Base-by-base conservation (phyloP, 1,140 invertebrate genomes). In the Uloborus diversus region DNA sequence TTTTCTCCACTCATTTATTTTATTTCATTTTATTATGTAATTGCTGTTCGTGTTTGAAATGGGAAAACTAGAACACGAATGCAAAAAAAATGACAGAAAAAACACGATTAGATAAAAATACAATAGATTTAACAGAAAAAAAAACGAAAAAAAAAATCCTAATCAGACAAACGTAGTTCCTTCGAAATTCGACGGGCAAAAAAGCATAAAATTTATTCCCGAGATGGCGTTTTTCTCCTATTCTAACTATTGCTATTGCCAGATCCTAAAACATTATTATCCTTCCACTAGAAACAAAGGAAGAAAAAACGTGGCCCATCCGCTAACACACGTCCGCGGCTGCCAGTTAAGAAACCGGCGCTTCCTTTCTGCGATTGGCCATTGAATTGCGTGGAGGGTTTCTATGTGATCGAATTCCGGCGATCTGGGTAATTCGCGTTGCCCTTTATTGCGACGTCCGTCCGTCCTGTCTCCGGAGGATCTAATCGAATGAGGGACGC, bases 401-500 rank as follows among this genome's bases (percentile, higher is more conserved):
- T 23, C 9, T 4, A 59, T 11, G 28, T 23, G 56, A 75, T 75
- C 71, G 56, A 75, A 75, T 75, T 75, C 59, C 57, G 71, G 35
- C 71, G 71, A 75, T 75, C 71, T 73, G 37, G 13, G 37, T 64
- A 64, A 64, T 75, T 64, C 61, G 59, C 20, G 61, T 75, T 49
- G 57, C 71, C 71, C 35, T 75, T 75, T 75, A 75, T 62, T 75
- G 71, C 57, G 25, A 27, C 32, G n/a, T 57, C 56, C 23, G 37
- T 51, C 71, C 37, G 37, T 62, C 70, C 25, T 56, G 51, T 56
- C 49, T 32, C 65, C 37, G 65, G 65, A 42, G 49, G 61, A 56
- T 51, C 30, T 78, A 78, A 78, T 78, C 64, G 75, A 78, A 78
- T 78, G 64, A 78, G 61, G 75, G 75, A 68, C 62, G 61, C 37